Base-by-base conservation (phyloP, 2,888 invertebrate species). In the Caenorhabditis doughertyi region DNA sequence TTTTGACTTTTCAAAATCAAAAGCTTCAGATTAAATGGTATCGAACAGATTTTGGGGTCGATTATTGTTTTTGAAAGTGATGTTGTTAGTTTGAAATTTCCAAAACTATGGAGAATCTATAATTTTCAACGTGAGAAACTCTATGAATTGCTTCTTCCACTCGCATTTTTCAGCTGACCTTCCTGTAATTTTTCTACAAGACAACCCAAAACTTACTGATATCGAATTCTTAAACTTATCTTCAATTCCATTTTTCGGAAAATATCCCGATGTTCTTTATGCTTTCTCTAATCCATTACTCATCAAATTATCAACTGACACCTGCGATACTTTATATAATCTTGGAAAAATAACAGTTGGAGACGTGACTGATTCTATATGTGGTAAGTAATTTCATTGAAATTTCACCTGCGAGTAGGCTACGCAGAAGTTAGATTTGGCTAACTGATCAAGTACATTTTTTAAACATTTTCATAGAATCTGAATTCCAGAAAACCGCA, bases 161-260 rank as follows among this genome's bases (percentile, higher is more conserved):
- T n/a, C n/a, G n/a, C n/a, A 55, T n/a, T 32, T 80, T 81, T 23
- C 81, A 81, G 81, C 81, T 18, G 60, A 65, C 21, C 51, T 82
- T 3, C 82, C 82, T 11, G 60, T 77, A 11, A 77, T 82, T 11
- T 55, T 77, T n/a, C 21, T 79, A 2, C 77, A 77, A 49, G 62
- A 82, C 32, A 82, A 82, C 29, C 23, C 35, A 11, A 23, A 39
- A 53, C 47, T 81, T 7, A 58, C 35, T 5, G 44, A 58, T 8
- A 21, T 81, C 13, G 65, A 71, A 8, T n/a, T 74, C 29, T 62
- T 49, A 13, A 81, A 68, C 51, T 68, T 80, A 7, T 64, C 62
- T 16, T 74, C 74, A 3, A 39, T 81, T 29, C 81, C 81, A 16
- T 81, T 58, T 53, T 70, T 70, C 16, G 81, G 81, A 39, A 58